Evolutionary conservation across 2,113 vertebrate genomes (phyloP).

Genomic region (Thinocorus orbignyianus): DNA sequence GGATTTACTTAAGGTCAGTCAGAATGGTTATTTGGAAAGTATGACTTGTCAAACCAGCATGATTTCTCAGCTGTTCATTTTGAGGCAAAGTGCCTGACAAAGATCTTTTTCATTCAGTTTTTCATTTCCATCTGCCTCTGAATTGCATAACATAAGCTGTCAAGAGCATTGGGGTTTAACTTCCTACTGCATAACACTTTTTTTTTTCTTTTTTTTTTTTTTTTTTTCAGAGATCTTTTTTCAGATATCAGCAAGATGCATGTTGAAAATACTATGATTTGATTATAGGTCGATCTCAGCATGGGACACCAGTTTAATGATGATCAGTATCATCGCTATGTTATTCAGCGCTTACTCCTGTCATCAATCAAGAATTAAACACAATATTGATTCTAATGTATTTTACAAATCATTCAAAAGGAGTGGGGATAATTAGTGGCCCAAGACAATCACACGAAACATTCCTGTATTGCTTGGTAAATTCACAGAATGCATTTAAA

Average conservation of each 20-base stretch:
- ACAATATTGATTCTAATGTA: not conserved
- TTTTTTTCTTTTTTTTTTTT: not conserved
- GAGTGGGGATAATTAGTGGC: not conserved
- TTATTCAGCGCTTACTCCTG: not conserved
- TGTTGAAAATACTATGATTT: not conserved
- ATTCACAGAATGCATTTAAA: not conserved
- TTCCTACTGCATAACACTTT: not conserved
- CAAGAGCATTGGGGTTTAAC: not conserved
- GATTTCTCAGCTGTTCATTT: constrained; percentile 9
- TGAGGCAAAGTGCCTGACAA: not conserved
- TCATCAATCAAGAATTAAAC: not conserved
- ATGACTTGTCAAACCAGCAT: not conserved
- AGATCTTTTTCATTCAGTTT: not conserved
- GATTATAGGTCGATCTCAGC: not conserved
- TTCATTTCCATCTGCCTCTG: not conserved
- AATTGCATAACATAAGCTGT: not conserved
- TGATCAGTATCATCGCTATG: not conserved
- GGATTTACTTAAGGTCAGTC: not conserved
- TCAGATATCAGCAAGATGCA: not conserved
- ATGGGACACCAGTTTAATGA: not conserved
- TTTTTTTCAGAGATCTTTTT: not conserved
- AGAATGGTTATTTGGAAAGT: not conserved
- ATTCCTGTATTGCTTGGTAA: not conserved
- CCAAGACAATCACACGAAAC: not conserved
- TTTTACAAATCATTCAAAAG: not conserved